phyloP scores from a whole-genome alignment of 2,113 vertebrate species.

The Chloropsis hardwickii region DNA sequence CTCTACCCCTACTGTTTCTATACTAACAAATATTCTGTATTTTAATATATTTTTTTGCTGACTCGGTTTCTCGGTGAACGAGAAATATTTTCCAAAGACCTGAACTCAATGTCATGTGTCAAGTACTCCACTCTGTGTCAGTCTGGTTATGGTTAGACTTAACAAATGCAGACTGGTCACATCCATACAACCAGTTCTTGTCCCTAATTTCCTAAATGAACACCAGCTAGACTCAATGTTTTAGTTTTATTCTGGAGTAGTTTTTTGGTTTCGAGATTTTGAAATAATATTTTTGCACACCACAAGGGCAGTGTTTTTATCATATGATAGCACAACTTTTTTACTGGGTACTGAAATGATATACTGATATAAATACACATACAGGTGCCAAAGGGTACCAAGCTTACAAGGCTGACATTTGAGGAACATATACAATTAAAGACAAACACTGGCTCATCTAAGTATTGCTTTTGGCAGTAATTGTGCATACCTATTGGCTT shows the following conservation, averaged over 20 bases:
- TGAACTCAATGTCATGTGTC: not conserved
- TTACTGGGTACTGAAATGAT: not conserved
- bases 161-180: not conserved
- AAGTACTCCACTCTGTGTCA: not conserved
- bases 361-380: not conserved
- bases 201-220: not conserved
- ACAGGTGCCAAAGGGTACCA: not conserved
- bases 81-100: not conserved
- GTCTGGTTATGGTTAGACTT: not conserved
- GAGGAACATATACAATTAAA: not conserved
- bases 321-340: not conserved
- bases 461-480: not conserved
- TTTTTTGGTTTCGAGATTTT: not conserved
- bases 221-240: not conserved
- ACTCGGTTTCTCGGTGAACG: not conserved
- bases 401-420: not conserved
- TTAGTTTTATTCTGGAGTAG: not conserved
- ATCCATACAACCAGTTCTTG: not conserved
- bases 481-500: accelerated
- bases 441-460: not conserved
- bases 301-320: not conserved
- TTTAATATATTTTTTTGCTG: not conserved
- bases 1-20: not conserved
- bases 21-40: not conserved
- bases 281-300: not conserved